A percentile compares a stretch with the other conserved stretches of the same genome.
Evolutionary conservation across 2,113 vertebrate genomes (phyloP).

Genomic region (Verasper variegatus): DNA sequence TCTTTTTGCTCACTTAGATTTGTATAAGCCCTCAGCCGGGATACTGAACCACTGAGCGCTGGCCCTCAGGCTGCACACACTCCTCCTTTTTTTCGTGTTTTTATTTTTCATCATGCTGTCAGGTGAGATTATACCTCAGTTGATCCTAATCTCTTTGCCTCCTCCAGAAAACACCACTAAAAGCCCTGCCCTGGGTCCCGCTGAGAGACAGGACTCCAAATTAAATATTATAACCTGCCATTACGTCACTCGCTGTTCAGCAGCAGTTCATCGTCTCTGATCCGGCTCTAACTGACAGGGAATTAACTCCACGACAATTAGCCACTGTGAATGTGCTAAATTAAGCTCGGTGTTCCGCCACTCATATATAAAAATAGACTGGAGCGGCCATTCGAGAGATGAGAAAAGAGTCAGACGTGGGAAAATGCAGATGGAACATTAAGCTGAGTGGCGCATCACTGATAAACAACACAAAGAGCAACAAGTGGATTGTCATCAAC

Average conservation of each 20-base stretch:
- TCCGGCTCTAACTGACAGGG: conserved; percentile 35
- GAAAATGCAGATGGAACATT: neutral
- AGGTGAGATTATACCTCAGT: conserved; percentile 72
- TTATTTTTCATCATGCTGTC: conserved; percentile 78
- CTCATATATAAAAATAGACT: neutral
- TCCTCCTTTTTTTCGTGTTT: conserved; percentile 29
- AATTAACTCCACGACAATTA: conserved; percentile 18
- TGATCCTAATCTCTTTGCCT: conserved; percentile 76
- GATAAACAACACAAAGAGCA: conserved; percentile 22
- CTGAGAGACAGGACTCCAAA: conserved; percentile 77
- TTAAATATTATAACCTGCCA: conserved; percentile 74
- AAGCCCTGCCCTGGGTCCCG: conserved; percentile 68
- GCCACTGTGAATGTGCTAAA: neutral
- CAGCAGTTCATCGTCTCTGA: conserved; percentile 41
- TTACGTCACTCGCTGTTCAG: conserved; percentile 50
- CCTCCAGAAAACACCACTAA: conserved; percentile 72
- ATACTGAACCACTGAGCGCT: conserved; percentile 11
- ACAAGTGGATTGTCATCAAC: conserved; percentile 18
- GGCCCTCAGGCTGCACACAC: conserved; percentile 48
- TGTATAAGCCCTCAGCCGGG: conserved; percentile 38
- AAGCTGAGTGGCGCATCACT: conserved; percentile 1
- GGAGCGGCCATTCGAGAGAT: neutral
- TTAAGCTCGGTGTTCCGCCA: conserved; percentile 2
- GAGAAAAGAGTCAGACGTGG: neutral
- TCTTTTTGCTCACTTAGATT: conserved; percentile 59